Percentiles rank a stretch among this genome's conserved stretches.
Conservation (phyloP, 2,113 vertebrate species). For the Rostratula benghalensis region DNA sequence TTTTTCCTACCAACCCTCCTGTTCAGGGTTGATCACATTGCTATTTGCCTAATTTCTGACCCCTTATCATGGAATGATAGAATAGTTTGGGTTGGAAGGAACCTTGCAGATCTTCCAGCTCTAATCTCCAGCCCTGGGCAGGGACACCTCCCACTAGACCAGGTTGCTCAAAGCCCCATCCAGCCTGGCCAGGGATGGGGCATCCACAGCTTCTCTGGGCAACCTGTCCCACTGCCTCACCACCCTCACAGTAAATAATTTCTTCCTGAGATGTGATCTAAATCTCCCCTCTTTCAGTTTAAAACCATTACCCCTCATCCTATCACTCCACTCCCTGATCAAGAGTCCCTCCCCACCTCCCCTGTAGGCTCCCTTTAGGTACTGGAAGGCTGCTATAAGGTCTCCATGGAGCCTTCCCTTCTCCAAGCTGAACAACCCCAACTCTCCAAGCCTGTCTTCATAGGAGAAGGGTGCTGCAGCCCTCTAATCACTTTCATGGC, state of each 20-base stretch:
- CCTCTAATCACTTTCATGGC: neutral
- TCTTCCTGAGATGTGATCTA: neutral
- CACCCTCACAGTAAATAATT: neutral
- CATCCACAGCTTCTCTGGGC: neutral
- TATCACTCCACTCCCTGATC: neutral
- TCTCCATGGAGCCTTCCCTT: neutral
- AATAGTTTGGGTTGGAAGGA: neutral
- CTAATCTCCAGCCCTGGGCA: neutral
- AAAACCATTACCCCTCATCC: neutral
- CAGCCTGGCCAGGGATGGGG: neutral
- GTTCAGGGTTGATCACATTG: neutral
- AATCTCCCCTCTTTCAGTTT: neutral
- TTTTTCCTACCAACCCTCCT: neutral
- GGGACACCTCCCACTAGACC: neutral
- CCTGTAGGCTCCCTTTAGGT: neutral
- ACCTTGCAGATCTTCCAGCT: neutral
- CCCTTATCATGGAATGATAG: neutral
- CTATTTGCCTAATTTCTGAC: neutral
- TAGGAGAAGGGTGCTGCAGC: neutral
- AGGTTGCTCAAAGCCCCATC: neutral
- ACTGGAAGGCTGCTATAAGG: neutral
- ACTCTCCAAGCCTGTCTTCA: neutral
- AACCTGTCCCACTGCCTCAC: neutral
- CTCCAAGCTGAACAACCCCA: neutral
- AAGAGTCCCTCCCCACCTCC: neutral